Conservation (phyloP, 1,140 invertebrate genomes). For the Oncopeltus fasciatus region DNA sequence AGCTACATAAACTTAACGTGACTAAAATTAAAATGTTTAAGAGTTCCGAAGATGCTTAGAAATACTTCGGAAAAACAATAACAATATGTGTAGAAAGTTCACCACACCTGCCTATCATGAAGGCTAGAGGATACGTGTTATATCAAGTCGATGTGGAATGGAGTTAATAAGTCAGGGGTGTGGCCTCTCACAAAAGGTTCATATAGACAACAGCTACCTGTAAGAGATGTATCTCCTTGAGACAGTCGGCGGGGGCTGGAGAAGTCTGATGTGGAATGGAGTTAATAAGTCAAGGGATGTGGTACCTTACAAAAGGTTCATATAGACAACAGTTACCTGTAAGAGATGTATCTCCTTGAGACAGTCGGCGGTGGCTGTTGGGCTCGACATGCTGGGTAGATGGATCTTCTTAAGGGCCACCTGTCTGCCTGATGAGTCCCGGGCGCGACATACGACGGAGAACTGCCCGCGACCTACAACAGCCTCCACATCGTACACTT, state of each 20-base stretch:
- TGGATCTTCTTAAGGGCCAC: slow-evolving; percentile 52
- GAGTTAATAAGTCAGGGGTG: too few species aligned
- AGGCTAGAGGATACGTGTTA: too few species aligned
- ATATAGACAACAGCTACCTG: slow-evolving; percentile 32
- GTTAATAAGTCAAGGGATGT: background rate
- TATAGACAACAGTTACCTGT: slow-evolving; percentile 32
- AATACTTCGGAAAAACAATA: too few species aligned
- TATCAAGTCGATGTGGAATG: too few species aligned
- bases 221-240: slow-evolving; percentile 52
- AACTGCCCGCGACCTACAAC: slow-evolving; percentile 52
- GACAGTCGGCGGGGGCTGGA: slow-evolving; percentile 39
- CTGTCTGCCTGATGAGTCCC: slow-evolving; percentile 30
- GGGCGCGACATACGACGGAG: slow-evolving; percentile 43
- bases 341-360: slow-evolving; percentile 53
- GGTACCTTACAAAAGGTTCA: background rate
- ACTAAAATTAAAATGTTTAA: too few species aligned
- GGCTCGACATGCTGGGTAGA: slow-evolving; percentile 52
- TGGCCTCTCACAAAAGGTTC: background rate
- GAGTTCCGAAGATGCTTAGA: too few species aligned
- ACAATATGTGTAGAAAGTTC: too few species aligned
- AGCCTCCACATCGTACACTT: slow-evolving; percentile 33
- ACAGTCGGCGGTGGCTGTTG: slow-evolving; percentile 49
- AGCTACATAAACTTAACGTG: too few species aligned
- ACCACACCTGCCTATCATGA: too few species aligned
- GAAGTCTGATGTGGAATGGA: background rate